Base-by-base conservation (phyloP, 2,797 vertebrate genomes). In the Melanotaenia nigrans region DNA sequence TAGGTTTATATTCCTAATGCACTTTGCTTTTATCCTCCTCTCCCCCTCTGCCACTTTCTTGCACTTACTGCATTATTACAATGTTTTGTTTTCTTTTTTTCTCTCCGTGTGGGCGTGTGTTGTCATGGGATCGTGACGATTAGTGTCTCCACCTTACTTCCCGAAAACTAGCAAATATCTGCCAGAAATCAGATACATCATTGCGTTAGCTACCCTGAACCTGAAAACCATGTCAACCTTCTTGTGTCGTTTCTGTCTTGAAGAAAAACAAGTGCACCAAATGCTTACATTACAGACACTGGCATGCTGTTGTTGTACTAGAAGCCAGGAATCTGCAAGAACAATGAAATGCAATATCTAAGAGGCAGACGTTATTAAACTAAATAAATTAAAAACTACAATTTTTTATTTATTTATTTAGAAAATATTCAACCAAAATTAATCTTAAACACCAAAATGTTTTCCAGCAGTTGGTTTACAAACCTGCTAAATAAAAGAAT, bases 1-100 rank as follows among this genome's bases (percentile, higher is more conserved):
- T 14, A 55, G 68, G 75, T 58, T 60, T 28, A 22, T 60, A 71
- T 57, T 71, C 59, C 72, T 75, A 40, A 36, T 24, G 3, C 28
- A 54, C 28, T 11, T 62, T 12, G 42, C 53, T 65, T 75, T 58
- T 49, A 57, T 65, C 47, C 13, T 3, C 18, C 14, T 14, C 18
- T 42, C 36, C 24, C 33, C 45, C 45, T 18, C 11, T 11, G 8
- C 20, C 56, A 42, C 40, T 42, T 20, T 33, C n/a, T 30, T 54
- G 5, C 6, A 1, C 20, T 64, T 22, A 65, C 16, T 0, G 3
- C 33, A 59, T 58, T 57, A 59, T 32, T 3, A 30, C 1, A 69
- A 25, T 33, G 36, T 6, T 20, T 30, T 63, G 49, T 78, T 28
- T 28, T 28, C 28, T 28, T 28, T 28, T 28, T 28, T 28, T 28